phyloP scores from a whole-genome alignment of 2,113 vertebrate genomes.

The Lagopus leucura region DNA sequence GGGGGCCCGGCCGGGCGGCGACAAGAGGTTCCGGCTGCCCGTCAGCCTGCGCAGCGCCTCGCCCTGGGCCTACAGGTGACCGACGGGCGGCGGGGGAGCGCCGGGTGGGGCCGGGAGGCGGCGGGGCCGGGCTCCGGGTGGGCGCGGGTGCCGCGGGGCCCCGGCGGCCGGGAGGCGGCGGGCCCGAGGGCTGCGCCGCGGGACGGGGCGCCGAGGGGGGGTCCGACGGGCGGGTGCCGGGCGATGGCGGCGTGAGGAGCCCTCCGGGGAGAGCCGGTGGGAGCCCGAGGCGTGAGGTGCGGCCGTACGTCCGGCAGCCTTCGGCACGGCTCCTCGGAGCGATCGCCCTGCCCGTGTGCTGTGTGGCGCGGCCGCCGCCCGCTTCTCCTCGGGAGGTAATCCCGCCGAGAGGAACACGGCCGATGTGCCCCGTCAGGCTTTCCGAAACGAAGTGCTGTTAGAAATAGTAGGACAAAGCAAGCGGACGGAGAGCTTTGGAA shows the following conservation, averaged over 20 bases:
- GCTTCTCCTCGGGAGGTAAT: conserved; percentile 55
- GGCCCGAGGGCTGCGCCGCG: background rate
- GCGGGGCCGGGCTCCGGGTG: background rate
- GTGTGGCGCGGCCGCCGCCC: conserved; percentile 55
- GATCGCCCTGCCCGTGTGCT: conserved; percentile 22
- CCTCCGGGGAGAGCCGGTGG: too few species aligned
- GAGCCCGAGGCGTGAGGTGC: too few species aligned
- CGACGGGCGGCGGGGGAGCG: background rate
- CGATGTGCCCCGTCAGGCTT: conserved; percentile 41
- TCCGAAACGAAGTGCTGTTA: conserved; percentile 55
- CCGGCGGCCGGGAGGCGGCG: too few species aligned
- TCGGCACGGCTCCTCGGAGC: conserved; percentile 33
- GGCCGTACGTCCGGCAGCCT: background rate
- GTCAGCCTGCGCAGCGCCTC: conserved; percentile 92
- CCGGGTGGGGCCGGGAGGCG: background rate
- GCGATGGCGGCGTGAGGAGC: too few species aligned
- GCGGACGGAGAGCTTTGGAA: conserved; percentile 1
- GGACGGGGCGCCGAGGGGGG: too few species aligned
- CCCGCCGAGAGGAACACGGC: conserved; percentile 45
- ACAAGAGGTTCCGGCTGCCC: conserved; percentile 81
- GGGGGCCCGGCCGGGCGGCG: conserved; percentile 46
- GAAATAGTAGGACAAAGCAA: background rate
- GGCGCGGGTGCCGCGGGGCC: too few species aligned
- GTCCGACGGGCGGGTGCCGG: too few species aligned
- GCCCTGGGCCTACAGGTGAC: conserved; percentile 95